Evolutionary conservation across 2,113 vertebrate genomes (phyloP), one percentile per base, ranked within the genome.

Genomic region (Erythrocebus patas): DNA sequence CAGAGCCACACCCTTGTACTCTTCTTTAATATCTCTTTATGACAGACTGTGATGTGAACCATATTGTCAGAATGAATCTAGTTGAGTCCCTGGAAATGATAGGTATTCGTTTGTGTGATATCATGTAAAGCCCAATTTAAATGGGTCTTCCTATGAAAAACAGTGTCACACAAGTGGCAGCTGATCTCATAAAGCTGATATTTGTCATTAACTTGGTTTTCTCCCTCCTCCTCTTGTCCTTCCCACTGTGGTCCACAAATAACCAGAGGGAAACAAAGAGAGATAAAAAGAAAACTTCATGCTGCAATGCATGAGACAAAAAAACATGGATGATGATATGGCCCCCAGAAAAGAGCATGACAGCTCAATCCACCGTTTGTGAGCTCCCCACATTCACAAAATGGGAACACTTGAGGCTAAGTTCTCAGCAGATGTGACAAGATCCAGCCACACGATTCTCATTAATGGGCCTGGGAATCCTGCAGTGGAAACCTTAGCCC

Each of bases 401-500:
- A 89, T 66, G 82, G 91, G 80, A 96, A 80, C 82, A 92, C 95
- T 76, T 80, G 0, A 1, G 95, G 86, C 97, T 72, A 76, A 92
- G 90, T 97, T 96, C 97, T 97, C 94, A 97, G 93, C 97, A 97
- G 96, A 96, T 97, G 94, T 96, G 82, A 76, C 97, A 95, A 79
- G 66, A 80, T 45, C 66, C 10, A 14, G 75, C 61, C 97, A 98
- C 95, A 96, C 0, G 96, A 73, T 98, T 98, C 83, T 97, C 93
- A 97, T 98, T 97, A 98, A 93, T 55, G 75, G 43, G 94, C 93
- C 95, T 98, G 97, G 97, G 98, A 98, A 97, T 97, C 85, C 82
- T 91, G 57, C 88, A 81, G 25, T 95, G 92, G 76, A 98, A 98
- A 96, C 93, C 88, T 97, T 94, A 93, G 91, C 40, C 72, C 89